Conservation (phyloP, 2,888 invertebrate species). For the Parochlus steinenii region DNA sequence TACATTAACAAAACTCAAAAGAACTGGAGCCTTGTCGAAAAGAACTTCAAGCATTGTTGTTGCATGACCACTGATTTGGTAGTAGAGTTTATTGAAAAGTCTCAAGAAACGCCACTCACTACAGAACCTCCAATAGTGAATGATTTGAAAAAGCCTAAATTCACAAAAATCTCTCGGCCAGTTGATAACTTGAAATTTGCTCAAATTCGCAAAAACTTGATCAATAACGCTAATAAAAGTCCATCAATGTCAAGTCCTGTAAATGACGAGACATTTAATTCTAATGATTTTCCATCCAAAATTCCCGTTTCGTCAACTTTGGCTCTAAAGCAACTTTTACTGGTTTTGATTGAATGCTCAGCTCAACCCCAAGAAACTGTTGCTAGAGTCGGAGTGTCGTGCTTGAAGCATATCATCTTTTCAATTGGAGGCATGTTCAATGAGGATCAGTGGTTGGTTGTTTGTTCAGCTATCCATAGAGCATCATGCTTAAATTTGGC, state of each 20-base stretch:
- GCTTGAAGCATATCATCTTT: slow-evolving; percentile 69
- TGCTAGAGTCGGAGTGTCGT: slow-evolving; percentile 81
- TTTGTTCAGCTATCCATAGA: slow-evolving; percentile 63
- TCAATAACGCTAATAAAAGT: slow-evolving; percentile 17
- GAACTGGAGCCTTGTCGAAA: slow-evolving; percentile 59
- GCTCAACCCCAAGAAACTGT: slow-evolving; percentile 81
- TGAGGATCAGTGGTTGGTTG: slow-evolving; percentile 72
- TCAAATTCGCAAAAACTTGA: slow-evolving; percentile 19
- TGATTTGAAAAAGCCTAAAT: slow-evolving; percentile 14
- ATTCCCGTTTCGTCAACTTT: slow-evolving; percentile 50
- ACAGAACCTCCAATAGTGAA: not conserved
- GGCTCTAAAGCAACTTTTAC: slow-evolving; percentile 68
- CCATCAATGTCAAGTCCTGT: slow-evolving; percentile 20
- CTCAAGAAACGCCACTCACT: slow-evolving; percentile 38
- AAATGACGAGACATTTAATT: slow-evolving; percentile 23
- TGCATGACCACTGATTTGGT: slow-evolving; percentile 84
- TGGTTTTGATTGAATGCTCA: slow-evolving; percentile 79
- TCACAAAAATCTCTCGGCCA: slow-evolving; percentile 26
- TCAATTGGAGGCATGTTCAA: slow-evolving; percentile 70
- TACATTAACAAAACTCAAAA: slow-evolving; percentile 52
- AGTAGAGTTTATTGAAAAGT: slow-evolving; percentile 65
- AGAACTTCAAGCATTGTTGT: slow-evolving; percentile 89
- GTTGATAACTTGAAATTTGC: slow-evolving; percentile 27
- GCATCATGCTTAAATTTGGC: slow-evolving; percentile 77
- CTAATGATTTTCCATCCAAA: slow-evolving; percentile 24